Base-by-base conservation (phyloP, 2,797 vertebrate species). In the Salmo trutta region DNA sequence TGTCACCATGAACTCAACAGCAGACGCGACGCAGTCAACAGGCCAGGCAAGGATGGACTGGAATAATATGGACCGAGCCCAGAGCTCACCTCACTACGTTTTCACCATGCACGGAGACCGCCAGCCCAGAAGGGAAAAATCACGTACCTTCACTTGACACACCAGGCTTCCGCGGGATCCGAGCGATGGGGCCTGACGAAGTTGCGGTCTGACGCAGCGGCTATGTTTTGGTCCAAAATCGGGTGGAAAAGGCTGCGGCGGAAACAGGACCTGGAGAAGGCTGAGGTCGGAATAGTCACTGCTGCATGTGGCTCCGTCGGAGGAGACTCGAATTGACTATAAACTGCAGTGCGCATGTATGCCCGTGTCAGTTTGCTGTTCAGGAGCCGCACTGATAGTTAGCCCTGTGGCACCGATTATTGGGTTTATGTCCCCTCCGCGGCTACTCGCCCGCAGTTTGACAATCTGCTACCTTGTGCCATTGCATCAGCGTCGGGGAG, bases 201-300 rank as follows among this genome's bases (percentile, higher is more conserved):
- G 59, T 71, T 66, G 31, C 6, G 24, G 17, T 54, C 56, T 64
- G 75, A 70, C 51, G 69, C 56, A 70, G 66, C 29, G 65, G 47
- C 41, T 53, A 56, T 70, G 75, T 47, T 76, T 73, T 75, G 65
- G 64, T 64, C 69, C 21, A 21, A 76, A 79, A 76, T 75, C 17
- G 47, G 16, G 56, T 52, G 72, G 67, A 74, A 75, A 65, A 77
- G 59, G 66, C 75, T 59, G 75, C 76, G 76, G 79, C 75, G 77
- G 79, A 81, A 84, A 79, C 77, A 84, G 79, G 79, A 81, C 81
- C 77, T 67, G 72, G 47, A 47, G 78, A 76, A 71, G 59, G 59
- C 73, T 77, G 71, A 59, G 71, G 72, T 69, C 75, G 66, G 68
- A 67, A 68, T 68, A 68, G 68, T 52, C 68, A 72, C 79, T 81